Evolutionary conservation across 2,888 invertebrate genomes (phyloP), one percentile per base, ranked within the genome.

Genomic region (Lordiphosa fenestrarum): DNA sequence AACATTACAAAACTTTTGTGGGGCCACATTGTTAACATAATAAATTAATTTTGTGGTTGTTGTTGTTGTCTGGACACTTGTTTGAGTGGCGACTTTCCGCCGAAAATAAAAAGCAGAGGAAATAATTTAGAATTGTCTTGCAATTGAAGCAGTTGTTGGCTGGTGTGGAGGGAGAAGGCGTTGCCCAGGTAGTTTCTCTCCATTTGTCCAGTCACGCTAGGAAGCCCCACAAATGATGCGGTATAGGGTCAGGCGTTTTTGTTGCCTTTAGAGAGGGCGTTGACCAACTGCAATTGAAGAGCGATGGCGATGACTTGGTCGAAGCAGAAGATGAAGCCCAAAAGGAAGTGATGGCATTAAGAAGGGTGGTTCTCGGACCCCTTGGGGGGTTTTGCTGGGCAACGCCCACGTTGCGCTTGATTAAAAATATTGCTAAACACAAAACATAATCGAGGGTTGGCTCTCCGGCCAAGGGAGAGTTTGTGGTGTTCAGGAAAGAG

Each of bases 1-100:
- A 81, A 75, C 73, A 81, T 77, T 73, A 82, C 80, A 81, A 82
- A 82, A 81, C 77, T 77, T 74, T 66, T 66, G 57, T 64, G 48
- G 53, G 58, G 39, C 61, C 74, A 60, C 74, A 60, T 78, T 76
- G 81, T 83, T 68, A 83, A 71, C 84, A 77, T 80, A 70, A 77
- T 83, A 83, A 83, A 84, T 81, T 80, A 71, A 73, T 73, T 76
- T 80, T 65, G 15, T 15, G 1, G 15, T 15, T 15, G 15, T 38
- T 53, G 23, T 47, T 38, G 40, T 49, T 62, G 21, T 5, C 7
- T 37, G 38, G 25, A 23, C 30, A 36, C 40, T 52, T 51, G 25
- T 23, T 55, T 13, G 12, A 21, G n/a, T n/a, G n/a, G 12, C 30
- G 48, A 33, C 15, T 40, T 40, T n/a, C 44, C 1, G 25, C 25